Percentiles rank a stretch among this genome's conserved stretches.
phyloP scores from a whole-genome alignment of 1,140 invertebrate species.

The Trichonephila clavata region DNA sequence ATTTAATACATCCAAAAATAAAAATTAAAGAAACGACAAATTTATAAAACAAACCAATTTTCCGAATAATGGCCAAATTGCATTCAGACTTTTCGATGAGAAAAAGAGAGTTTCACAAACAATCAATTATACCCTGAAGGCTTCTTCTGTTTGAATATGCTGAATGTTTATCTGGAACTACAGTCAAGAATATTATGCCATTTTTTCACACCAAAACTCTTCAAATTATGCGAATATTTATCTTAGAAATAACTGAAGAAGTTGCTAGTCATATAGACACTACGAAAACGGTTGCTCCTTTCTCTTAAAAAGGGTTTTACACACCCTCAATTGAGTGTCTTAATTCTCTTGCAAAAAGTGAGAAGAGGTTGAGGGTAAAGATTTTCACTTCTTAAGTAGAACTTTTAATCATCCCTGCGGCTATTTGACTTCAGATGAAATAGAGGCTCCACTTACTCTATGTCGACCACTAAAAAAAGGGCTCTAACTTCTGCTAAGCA shows the following conservation, averaged over 20 bases:
- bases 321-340: background rate
- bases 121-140: background rate
- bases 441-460: background rate
- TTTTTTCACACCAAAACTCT: conserved; percentile 9
- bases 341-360: conserved; percentile 30
- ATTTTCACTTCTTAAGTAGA: conserved; percentile 30
- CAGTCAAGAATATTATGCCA: background rate
- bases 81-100: background rate
- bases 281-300: background rate
- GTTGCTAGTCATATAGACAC: conserved; percentile 22
- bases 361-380: background rate
- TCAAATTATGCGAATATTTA: conserved; percentile 31
- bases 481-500: background rate
- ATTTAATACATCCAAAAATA: background rate
- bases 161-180: background rate
- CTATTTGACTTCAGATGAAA: conserved; percentile 49
- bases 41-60: conserved; percentile 19
- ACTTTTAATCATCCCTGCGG: conserved; percentile 45
- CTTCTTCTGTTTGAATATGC: background rate
- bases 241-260: conserved; percentile 29
- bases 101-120: conserved; percentile 4
- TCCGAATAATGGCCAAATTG: background rate
- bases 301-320: background rate
- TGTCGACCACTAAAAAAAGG: background rate
- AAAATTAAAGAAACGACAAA: background rate